phyloP scores from a whole-genome alignment of 2,888 invertebrate genomes.

The Serripes groenlandicus region DNA sequence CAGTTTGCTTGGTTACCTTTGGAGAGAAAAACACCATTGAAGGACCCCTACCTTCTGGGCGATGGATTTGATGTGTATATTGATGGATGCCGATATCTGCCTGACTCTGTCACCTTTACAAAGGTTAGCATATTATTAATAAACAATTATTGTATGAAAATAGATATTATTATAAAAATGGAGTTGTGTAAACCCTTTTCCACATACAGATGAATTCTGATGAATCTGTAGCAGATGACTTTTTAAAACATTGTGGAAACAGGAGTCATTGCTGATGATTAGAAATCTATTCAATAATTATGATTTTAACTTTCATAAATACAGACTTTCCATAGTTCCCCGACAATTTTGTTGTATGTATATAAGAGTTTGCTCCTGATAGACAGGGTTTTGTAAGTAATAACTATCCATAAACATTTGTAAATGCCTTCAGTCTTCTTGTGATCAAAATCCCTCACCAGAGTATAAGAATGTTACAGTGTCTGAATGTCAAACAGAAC shows the following conservation, averaged over 20 bases:
- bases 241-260: neutral
- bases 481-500: too few species aligned
- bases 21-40: conserved; percentile 77
- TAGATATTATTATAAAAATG: neutral
- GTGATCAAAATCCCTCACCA: too few species aligned
- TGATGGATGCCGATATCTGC: conserved; percentile 83
- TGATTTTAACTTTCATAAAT: too few species aligned
- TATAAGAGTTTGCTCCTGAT: too few species aligned
- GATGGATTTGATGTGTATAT: conserved; percentile 86
- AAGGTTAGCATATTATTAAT: too few species aligned
- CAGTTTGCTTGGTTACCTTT: conserved; percentile 83
- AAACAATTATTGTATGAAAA: neutral
- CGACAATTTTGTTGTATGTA: too few species aligned
- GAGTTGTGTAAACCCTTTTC: neutral
- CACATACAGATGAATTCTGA: neutral
- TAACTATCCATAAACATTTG: too few species aligned
- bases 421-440: too few species aligned
- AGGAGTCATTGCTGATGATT: neutral
- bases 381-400: too few species aligned
- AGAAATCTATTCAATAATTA: neutral
- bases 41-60: conserved; percentile 80
- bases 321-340: too few species aligned
- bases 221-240: neutral
- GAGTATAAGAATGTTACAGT: too few species aligned
- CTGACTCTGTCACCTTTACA: conserved; percentile 84